Evolutionary conservation across 2,797 vertebrate genomes (phyloP), one percentile per base, ranked within the genome.

Genomic region (Vespertilio murinus): DNA sequence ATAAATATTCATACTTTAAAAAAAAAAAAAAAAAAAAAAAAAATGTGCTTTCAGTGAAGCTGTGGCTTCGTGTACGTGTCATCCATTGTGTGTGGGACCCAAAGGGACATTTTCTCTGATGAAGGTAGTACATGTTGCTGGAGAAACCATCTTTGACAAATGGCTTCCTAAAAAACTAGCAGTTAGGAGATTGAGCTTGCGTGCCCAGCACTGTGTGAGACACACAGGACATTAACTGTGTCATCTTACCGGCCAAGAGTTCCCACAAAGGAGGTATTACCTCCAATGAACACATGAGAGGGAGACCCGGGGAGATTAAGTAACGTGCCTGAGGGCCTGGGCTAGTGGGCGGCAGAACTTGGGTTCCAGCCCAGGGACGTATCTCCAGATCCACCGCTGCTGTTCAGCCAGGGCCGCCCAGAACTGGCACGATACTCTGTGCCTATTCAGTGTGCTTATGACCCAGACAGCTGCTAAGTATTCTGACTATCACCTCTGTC

Each of bases 111-210:
- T 83, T 71, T 87, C 67, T 73, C 59, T 9, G 6, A 49, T 38
- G 23, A 38, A 56, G 10, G 33, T 69, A 38, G 33, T 69, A 38
- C 67, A 0, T 20, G 22, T 47, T 81, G 54, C 78, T 89, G 59
- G 59, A 71, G n/a, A 90, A 78, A 67, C 52, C 28, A 2, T 38
- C 52, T 90, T 67, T 77, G 30, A 83, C 70, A 74, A 33, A 16
- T 47, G 65, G 47, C 75, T 94, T 90, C 91, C 59, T 79, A 30
- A 89, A 90, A 64, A 91, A 70, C n/a, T 33, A 47, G 30, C n/a
- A 10, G 59, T 85, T 54, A 70, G 35, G 75, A 95, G 47, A 73
- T n/a, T 61, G 16, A 4, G 20, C 69, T 54, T 83, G 87, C 61
- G 79, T 89, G 74, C 28, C 71, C 25, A 35, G 77, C 71, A 25